Percentiles rank a stretch among this genome's conserved stretches.
These are phyloP conservation scores for Microctenopoma stevenorrisi DNA, from an alignment of 2,797 vertebrate genomes.

Conservation along the genomic window DNA sequence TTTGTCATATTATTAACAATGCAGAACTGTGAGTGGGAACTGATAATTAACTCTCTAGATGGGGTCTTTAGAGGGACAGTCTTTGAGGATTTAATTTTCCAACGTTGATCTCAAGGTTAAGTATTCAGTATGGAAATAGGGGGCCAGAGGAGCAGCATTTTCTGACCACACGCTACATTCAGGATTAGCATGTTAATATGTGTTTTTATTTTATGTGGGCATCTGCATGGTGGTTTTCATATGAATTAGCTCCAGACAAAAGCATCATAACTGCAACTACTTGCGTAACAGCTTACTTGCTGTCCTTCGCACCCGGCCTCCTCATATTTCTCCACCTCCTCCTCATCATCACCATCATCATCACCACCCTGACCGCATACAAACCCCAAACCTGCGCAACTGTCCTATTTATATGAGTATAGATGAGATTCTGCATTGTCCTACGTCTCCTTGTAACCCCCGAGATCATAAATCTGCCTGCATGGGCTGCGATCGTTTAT, in stretches of 20 bases:
- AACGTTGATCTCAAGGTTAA: constrained; percentile 69
- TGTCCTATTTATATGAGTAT: constrained; percentile 42
- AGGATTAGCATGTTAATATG: constrained; percentile 67
- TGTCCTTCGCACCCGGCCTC: constrained; percentile 20
- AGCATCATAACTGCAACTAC: constrained; percentile 24
- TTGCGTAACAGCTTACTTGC: constrained; percentile 5
- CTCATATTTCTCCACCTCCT: constrained; percentile 26
- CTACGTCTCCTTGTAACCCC: constrained; percentile 70
- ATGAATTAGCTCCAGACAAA: constrained; percentile 43
- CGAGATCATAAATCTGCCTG: constrained; percentile 73
- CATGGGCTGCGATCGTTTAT: constrained; percentile 73
- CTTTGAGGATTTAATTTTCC: constrained; percentile 66
- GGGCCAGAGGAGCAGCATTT: constrained; percentile 50
- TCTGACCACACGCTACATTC: constrained; percentile 56
- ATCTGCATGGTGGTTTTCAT: constrained; percentile 49
- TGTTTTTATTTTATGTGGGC: constrained; percentile 53
- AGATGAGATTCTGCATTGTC: constrained; percentile 66
- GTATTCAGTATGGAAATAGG: constrained; percentile 67
- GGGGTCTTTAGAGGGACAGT: constrained; percentile 50
- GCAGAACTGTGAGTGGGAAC: constrained; percentile 56
- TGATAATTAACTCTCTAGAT: constrained; percentile 66
- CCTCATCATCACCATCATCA: constrained; percentile 35
- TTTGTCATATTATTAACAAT: constrained; percentile 52
- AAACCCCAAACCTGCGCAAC: constrained; percentile 50
- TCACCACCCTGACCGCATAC: constrained; percentile 27